phyloP scores from a whole-genome alignment of 2,888 invertebrate genomes.

The Tortricodes alternella region DNA sequence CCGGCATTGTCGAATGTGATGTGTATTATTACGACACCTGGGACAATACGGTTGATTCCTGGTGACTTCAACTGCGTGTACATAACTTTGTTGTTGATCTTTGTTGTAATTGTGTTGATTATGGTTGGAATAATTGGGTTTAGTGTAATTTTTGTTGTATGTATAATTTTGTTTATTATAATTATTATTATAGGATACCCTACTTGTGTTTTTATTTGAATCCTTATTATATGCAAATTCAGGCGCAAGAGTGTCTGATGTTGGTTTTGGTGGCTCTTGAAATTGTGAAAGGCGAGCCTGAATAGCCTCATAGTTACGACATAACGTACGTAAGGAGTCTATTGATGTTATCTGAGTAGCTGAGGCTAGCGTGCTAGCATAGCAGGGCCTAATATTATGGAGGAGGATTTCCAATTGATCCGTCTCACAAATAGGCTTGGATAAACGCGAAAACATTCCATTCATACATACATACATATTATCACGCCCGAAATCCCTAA shows the following conservation, averaged over 20 bases:
- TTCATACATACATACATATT: too few relatives aligned
- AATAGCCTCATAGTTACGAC: constrained; percentile 34
- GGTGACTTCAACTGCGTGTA: too few relatives aligned
- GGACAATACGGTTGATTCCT: not conserved
- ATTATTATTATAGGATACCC: not conserved
- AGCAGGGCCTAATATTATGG: not conserved
- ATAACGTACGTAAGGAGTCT: constrained; percentile 11
- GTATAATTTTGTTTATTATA: not conserved
- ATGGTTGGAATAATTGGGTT: too few relatives aligned
- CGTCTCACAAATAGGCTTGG: not conserved
- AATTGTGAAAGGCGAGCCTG: constrained; percentile 23
- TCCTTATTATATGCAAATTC: constrained; percentile 30
- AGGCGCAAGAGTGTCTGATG: constrained; percentile 25
- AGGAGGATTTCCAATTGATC: not conserved
- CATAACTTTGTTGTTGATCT: too few relatives aligned
- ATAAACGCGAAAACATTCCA: not conserved
- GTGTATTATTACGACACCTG: not conserved
- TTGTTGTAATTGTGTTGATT: too few relatives aligned
- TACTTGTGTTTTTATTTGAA: not conserved
- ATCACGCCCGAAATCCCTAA: too few relatives aligned
- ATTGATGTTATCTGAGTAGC: constrained; percentile 1
- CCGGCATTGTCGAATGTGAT: constrained; percentile 1
- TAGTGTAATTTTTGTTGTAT: too few relatives aligned
- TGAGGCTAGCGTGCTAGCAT: not conserved
- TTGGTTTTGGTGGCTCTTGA: constrained; percentile 32